Conservation (phyloP, 2,113 vertebrate species). For the Rousettus leschenaultii region DNA sequence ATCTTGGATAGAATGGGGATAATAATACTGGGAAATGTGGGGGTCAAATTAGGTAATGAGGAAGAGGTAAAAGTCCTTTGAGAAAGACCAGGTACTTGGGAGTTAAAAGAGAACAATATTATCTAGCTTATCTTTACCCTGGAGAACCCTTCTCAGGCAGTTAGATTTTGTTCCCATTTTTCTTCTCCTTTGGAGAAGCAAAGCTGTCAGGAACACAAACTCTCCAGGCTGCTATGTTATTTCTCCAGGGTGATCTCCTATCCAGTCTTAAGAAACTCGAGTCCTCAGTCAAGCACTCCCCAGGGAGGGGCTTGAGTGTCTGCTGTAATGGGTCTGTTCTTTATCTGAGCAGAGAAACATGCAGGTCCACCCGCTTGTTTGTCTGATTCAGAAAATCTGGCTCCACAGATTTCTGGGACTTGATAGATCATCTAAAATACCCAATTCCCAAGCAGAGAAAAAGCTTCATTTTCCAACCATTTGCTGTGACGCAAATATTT, state of each 20-base stretch:
- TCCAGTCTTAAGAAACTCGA: background rate
- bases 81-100: background rate
- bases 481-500: background rate
- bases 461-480: background rate
- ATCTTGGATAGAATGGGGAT: background rate
- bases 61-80: conserved; percentile 5
- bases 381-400: background rate
- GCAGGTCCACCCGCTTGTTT: background rate
- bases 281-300: background rate
- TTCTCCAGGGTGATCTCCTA: background rate
- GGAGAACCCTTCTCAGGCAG: background rate
- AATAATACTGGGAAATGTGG: background rate
- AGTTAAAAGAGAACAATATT: background rate
- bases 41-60: background rate
- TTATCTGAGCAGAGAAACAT: background rate
- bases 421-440: background rate
- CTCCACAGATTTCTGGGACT: background rate
- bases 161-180: background rate
- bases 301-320: background rate
- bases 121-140: background rate
- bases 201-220: background rate
- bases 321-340: background rate
- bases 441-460: background rate
- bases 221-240: background rate
- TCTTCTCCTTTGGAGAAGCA: background rate